Evolutionary conservation across 2,113 vertebrate species (phyloP).

Genomic region (Candoia aspera): DNA sequence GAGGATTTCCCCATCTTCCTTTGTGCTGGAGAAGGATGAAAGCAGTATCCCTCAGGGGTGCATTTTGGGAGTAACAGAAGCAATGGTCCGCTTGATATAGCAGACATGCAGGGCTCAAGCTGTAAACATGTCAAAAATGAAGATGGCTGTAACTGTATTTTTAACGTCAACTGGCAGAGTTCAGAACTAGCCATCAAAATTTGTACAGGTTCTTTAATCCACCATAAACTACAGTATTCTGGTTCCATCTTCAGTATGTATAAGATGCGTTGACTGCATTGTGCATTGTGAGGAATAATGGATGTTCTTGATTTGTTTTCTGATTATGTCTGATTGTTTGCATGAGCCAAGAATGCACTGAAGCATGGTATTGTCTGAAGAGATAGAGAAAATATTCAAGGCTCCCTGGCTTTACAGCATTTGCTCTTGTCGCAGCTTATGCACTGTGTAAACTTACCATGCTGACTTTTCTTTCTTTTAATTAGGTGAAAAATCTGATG

Average conservation of each 20-base stretch:
- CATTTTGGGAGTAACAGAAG: not conserved
- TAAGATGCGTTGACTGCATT: slow-evolving; percentile 22
- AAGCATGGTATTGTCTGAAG: slow-evolving; percentile 49
- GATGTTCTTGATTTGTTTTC: slow-evolving; percentile 23
- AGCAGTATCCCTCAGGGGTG: not conserved
- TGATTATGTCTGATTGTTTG: not conserved
- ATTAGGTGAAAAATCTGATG: slow-evolving; percentile 91
- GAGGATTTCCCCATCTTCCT: not conserved
- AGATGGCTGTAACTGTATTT: not conserved
- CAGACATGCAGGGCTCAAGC: not conserved
- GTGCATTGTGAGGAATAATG: not conserved
- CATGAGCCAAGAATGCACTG: slow-evolving; percentile 40
- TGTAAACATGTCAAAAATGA: not conserved
- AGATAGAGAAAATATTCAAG: slow-evolving; percentile 39
- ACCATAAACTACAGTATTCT: not conserved
- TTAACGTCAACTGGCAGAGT: not conserved
- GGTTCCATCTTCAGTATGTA: no score
- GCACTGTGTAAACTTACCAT: slow-evolving; percentile 50
- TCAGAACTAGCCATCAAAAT: not conserved
- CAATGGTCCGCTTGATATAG: not conserved
- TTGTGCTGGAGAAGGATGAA: not conserved
- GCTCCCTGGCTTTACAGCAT: slow-evolving; percentile 49
- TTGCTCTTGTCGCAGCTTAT: slow-evolving; percentile 44
- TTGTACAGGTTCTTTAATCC: not conserved
- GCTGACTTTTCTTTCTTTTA: slow-evolving; percentile 50